Evolutionary conservation across 2,888 invertebrate genomes (phyloP).

Genomic region (Parnassius mnemosyne): DNA sequence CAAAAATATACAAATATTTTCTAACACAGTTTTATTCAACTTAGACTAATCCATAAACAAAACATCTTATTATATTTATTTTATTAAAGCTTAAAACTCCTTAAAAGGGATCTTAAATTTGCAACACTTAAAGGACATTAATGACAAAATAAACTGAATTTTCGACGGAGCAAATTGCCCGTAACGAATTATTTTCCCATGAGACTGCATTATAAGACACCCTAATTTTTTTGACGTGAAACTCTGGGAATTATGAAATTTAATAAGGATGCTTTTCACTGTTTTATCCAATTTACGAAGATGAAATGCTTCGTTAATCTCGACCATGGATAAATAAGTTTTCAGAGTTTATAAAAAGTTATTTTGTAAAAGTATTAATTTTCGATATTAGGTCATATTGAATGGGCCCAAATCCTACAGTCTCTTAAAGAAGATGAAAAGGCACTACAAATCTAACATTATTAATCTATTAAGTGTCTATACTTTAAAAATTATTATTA

Average conservation of each 20-base stretch:
- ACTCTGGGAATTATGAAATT: slow-evolving; percentile 48
- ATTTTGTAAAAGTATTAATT: slow-evolving; percentile 6
- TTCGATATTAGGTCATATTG: no score
- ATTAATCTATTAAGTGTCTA: no score
- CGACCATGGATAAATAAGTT: slow-evolving; percentile 27
- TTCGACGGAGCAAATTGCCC: slow-evolving; percentile 51
- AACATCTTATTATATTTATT: not conserved
- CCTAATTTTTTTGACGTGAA: slow-evolving; percentile 30
- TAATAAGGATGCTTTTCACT: slow-evolving; percentile 71
- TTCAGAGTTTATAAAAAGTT: not conserved
- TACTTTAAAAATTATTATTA: no score
- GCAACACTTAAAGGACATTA: slow-evolving; percentile 31
- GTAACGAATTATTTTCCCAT: slow-evolving; percentile 60
- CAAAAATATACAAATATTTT: no score
- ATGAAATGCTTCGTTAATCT: slow-evolving; percentile 68
- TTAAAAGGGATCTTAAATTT: not conserved
- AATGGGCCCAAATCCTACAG: no score
- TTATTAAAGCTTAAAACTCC: not conserved
- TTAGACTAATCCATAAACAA: not conserved
- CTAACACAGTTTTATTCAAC: no score
- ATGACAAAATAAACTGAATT: slow-evolving; percentile 45
- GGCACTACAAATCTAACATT: no score
- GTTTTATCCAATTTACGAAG: slow-evolving; percentile 70
- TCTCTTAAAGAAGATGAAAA: no score
- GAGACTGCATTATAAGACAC: slow-evolving; percentile 36